These are phyloP conservation scores for Drosophila atripex DNA, from an alignment of 2,888 invertebrate species.

Conservation along the genomic window DNA sequence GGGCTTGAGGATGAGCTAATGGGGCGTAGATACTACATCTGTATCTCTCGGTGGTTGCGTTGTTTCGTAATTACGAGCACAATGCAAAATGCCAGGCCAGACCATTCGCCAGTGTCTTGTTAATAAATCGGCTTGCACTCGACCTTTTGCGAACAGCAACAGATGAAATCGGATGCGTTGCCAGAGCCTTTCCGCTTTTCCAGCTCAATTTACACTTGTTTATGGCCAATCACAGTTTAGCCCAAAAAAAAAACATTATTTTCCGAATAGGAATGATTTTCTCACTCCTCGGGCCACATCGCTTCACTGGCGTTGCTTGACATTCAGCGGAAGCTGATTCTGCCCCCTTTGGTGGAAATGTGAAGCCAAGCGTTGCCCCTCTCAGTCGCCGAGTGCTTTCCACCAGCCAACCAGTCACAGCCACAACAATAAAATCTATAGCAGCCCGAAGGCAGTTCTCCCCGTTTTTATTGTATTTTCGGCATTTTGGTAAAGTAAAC, in stretches of 20 bases:
- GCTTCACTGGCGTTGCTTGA: constrained; percentile 49
- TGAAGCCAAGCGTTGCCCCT: constrained; percentile 77
- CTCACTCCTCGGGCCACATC: constrained; percentile 45
- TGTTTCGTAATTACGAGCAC: constrained; percentile 74
- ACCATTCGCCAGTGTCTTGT: constrained; percentile 58
- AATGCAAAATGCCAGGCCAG: constrained; percentile 68
- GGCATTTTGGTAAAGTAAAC: constrained; percentile 43
- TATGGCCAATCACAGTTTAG: constrained; percentile 61
- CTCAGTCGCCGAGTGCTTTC: constrained; percentile 31
- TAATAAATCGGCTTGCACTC: constrained; percentile 54
- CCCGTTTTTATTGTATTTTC: constrained; percentile 36
- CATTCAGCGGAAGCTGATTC: constrained; percentile 67
- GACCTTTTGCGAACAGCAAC: constrained; percentile 50
- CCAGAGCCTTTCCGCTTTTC: constrained; percentile 61
- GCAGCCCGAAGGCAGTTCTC: constrained; percentile 57
- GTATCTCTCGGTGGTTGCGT: constrained; percentile 35
- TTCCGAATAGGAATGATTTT: constrained; percentile 40
- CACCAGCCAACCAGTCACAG: constrained; percentile 8
- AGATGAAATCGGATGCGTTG: constrained; percentile 67
- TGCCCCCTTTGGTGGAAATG: constrained; percentile 62
- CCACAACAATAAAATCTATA: constrained; percentile 43
- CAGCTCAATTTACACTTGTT: constrained; percentile 74
- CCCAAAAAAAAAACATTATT: constrained; percentile 45
- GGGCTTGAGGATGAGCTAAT: constrained; percentile 42
- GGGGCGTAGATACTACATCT: constrained; percentile 40